Conservation (phyloP, 1,140 invertebrate genomes). For the Ceratoteleas bidentatus region DNA sequence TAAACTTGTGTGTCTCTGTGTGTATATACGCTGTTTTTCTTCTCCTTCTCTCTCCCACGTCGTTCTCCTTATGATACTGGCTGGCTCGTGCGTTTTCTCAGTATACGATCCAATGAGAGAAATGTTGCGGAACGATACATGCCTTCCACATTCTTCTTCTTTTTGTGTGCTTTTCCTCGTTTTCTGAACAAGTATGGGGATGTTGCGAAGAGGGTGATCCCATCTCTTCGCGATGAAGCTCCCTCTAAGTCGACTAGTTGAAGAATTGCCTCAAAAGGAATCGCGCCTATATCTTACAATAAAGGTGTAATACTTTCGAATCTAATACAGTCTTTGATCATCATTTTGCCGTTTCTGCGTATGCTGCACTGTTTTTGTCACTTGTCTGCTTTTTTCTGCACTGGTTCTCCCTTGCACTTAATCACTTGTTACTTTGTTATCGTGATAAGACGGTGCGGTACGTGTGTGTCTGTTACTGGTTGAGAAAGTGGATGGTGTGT, state of each 20-base stretch:
- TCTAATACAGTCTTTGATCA: constrained; percentile 79
- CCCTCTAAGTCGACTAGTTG: constrained; percentile 65
- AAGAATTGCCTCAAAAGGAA: constrained; percentile 65
- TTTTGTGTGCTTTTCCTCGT: neutral
- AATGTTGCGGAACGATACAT: constrained; percentile 13
- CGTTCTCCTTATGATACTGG: constrained; percentile 6
- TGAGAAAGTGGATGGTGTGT: constrained; percentile 66
- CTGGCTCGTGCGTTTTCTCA: constrained; percentile 40
- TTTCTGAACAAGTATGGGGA: constrained; percentile 55
- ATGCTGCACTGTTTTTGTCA: constrained; percentile 18
- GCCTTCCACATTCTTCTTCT: too few relatives aligned
- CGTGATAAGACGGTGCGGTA: constrained; percentile 37
- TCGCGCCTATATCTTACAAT: constrained; percentile 66
- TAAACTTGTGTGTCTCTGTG: constrained; percentile 11
- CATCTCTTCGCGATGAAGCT: constrained; percentile 57
- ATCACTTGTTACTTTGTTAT: constrained; percentile 7
- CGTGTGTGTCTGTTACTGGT: constrained; percentile 22
- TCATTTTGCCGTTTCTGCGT: too few relatives aligned
- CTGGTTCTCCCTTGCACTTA: too few relatives aligned
- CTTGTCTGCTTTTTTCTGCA: constrained; percentile 15
- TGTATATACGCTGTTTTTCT: constrained; percentile 5
- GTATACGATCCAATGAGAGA: constrained; percentile 39
- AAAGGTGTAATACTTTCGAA: constrained; percentile 77
- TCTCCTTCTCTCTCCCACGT: neutral
- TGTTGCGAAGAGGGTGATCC: neutral